Evolutionary conservation across 2,797 vertebrate species (phyloP), one percentile per base, ranked within the genome.

Genomic region (Ciconia nigra): DNA sequence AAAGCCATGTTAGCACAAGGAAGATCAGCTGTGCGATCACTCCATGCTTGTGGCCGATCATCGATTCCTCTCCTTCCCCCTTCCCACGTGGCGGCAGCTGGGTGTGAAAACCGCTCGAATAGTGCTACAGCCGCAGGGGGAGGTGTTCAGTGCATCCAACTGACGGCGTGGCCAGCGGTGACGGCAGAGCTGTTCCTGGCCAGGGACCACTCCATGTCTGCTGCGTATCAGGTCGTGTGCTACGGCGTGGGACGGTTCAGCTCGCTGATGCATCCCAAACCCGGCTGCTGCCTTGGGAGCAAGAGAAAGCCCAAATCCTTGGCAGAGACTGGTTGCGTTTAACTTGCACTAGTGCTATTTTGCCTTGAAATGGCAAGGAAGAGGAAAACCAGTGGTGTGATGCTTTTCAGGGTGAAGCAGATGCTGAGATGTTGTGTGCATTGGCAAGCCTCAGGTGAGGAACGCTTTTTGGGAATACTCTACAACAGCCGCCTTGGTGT

Each of bases 261-360:
- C 58, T 80, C 5, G 4, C 37, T 5, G 49, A 1, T 28, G 63
- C 29, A 15, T 46, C 72, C 73, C 46, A 71, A 28, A 52, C 22
- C 33, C 9, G 19, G 15, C 44, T 58, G 59, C 44, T 33, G 51
- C 57, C 28, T 13, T 24, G 19, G 46, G 8, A 67, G 8, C 4
- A 3, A 52, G 33, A 58, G 35, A 39, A 22, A 42, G 19, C 29
- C 33, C 13, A 16, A 63, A 14, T 37, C 54, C 58, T 83, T 1
- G 0, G 6, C 49, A 59, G 20, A 13, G 12, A 5, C 22, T 2
- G 2, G 4, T 49, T 0, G 0, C 4, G 18, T 69, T 55, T 54
- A 29, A 8, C 25, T 61, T 37, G 16, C 22, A 1, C 13, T 66
- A 10, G 11, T 21, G 10, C 15, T 76, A 2, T 25, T 59, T 47